Evolutionary conservation across 2,888 invertebrate species (phyloP).

Genomic region (Tyria jacobaeae): DNA sequence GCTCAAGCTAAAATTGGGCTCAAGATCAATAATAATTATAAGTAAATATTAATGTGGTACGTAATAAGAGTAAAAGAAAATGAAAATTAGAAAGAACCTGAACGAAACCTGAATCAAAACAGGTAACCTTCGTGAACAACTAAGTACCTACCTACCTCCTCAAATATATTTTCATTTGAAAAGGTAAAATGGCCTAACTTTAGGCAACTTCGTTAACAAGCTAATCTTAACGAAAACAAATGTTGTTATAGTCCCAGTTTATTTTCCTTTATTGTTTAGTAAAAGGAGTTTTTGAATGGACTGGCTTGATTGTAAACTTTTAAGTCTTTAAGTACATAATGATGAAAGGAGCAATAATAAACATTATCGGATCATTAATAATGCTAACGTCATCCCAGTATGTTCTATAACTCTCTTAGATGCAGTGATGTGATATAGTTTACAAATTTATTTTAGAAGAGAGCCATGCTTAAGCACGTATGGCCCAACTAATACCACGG

Average conservation of each 20-base stretch:
- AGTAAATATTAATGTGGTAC: too few species aligned
- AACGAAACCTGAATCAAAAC: conserved; percentile 1
- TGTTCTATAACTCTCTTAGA: neutral
- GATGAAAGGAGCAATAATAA: neutral
- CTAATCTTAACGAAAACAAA: conserved; percentile 65
- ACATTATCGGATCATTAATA: neutral
- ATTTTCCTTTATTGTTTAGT: conserved; percentile 45
- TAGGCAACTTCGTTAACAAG: conserved; percentile 59
- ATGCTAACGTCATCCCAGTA: too few species aligned
- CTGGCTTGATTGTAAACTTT: conserved; percentile 23
- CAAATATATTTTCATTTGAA: conserved; percentile 65
- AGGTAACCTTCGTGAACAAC: conserved; percentile 4
- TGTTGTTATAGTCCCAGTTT: conserved; percentile 41
- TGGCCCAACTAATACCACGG: too few species aligned
- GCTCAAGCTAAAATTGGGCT: too few species aligned
- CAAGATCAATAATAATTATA: too few species aligned
- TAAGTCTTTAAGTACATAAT: neutral
- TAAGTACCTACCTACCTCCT: conserved; percentile 23
- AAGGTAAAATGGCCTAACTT: conserved; percentile 61
- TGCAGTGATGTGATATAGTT: too few species aligned
- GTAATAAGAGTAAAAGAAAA: too few species aligned
- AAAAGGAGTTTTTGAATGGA: conserved; percentile 33
- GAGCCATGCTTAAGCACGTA: too few species aligned
- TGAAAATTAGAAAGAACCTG: neutral
- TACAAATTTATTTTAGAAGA: too few species aligned